Percentiles rank a stretch among this genome's conserved stretches.
Evolutionary conservation across 2,888 invertebrate genomes (phyloP).

Genomic region (Pandemis corylana): DNA sequence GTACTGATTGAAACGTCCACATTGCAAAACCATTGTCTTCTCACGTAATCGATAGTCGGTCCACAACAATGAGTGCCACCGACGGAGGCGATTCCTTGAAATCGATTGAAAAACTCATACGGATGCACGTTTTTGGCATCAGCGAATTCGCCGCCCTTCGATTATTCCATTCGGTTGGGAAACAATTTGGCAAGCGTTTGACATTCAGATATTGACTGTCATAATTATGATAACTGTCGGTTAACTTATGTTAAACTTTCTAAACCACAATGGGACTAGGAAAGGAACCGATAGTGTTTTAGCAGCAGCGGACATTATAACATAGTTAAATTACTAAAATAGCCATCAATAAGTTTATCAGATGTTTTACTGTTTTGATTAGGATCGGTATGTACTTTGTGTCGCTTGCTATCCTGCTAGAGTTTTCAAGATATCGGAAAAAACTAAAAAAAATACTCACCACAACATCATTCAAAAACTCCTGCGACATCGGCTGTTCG

Average conservation of each 20-base stretch:
- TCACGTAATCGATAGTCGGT: slow-evolving; percentile 80
- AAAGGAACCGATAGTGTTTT: too few species aligned
- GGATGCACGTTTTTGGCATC: slow-evolving; percentile 83
- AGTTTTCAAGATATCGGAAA: too few species aligned
- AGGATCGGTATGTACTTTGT: too few species aligned
- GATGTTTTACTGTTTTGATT: too few species aligned
- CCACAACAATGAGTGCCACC: slow-evolving; percentile 82
- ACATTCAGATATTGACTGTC: slow-evolving; percentile 12
- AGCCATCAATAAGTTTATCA: too few species aligned
- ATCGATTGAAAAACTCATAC: slow-evolving; percentile 81
- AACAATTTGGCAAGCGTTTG: slow-evolving; percentile 52
- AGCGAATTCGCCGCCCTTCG: slow-evolving; percentile 77
- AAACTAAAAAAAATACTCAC: slow-evolving; percentile 53
- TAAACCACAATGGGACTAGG: background rate
- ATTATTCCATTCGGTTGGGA: slow-evolving; percentile 67
- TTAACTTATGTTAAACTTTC: background rate
- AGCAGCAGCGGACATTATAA: too few species aligned
- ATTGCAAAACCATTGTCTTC: slow-evolving; percentile 81
- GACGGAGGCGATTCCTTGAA: slow-evolving; percentile 80
- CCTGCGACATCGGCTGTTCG: slow-evolving; percentile 57
- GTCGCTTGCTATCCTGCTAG: too few species aligned
- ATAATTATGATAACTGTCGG: slow-evolving; percentile 16
- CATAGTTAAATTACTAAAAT: background rate
- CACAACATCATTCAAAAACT: slow-evolving; percentile 64
- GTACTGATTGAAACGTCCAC: slow-evolving; percentile 59